phyloP scores from a whole-genome alignment of 2,888 invertebrate genomes.

The Ophioninae sp. region DNA sequence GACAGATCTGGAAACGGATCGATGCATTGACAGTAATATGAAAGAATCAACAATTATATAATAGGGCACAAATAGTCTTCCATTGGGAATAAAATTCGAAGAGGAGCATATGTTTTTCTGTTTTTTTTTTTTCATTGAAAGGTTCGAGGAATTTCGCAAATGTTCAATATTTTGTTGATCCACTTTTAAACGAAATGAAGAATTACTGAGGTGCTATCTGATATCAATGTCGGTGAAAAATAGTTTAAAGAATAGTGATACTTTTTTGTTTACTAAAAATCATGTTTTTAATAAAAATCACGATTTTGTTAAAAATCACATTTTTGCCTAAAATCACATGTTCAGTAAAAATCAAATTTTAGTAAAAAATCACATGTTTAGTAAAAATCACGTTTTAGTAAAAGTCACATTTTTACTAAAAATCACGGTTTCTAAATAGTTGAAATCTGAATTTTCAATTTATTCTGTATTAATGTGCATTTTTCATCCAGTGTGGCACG shows the following conservation, averaged over 20 bases:
- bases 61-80: background rate
- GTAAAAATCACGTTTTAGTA: background rate
- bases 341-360: too few relatives aligned
- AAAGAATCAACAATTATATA: background rate
- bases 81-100: background rate
- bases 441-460: too few relatives aligned
- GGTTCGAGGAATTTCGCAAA: background rate
- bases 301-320: too few relatives aligned
- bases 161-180: background rate
- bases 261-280: background rate
- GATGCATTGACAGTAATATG: background rate
- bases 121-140: background rate
- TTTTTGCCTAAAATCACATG: too few relatives aligned
- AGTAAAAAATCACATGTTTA: too few relatives aligned
- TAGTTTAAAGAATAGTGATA: too few relatives aligned
- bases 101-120: background rate
- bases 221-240: too few relatives aligned
- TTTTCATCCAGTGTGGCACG: background rate
- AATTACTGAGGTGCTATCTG: too few relatives aligned
- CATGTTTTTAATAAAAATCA: background rate
- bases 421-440: too few relatives aligned
- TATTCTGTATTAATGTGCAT: background rate
- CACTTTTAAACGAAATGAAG: too few relatives aligned
- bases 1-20: conserved; percentile 85
- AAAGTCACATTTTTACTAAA: background rate